A percentile compares a stretch with the other conserved stretches of the same genome.
phyloP scores from a whole-genome alignment of 1,140 invertebrate genomes.

The Pristionchus pacificus region DNA sequence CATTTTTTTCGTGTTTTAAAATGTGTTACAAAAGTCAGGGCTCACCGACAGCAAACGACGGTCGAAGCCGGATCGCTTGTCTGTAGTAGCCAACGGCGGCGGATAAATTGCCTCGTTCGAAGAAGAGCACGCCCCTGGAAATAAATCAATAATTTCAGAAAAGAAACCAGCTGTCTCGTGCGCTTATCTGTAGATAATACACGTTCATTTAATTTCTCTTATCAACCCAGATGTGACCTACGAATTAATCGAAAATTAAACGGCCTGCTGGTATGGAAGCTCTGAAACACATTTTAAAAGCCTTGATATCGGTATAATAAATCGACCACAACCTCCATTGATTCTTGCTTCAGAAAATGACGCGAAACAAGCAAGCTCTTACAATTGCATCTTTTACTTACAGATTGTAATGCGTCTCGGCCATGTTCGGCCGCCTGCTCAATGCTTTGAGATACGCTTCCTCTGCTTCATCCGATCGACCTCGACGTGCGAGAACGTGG shows the following conservation, averaged over 20 bases:
- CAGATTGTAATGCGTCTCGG: slow-evolving; percentile 92
- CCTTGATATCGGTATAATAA: too few relatives aligned
- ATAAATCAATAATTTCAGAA: too few relatives aligned
- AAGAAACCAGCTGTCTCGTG: too few relatives aligned
- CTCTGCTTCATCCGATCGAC: slow-evolving; percentile 77
- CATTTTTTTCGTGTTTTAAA: not conserved
- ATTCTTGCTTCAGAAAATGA: too few relatives aligned
- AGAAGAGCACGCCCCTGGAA: not conserved
- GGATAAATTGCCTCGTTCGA: not conserved
- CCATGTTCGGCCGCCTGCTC: slow-evolving; percentile 83
- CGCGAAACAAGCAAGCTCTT: slow-evolving; percentile 67
- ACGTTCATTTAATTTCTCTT: too few relatives aligned
- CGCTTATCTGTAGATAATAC: too few relatives aligned
- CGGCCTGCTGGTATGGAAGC: too few relatives aligned
- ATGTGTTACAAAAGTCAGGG: slow-evolving; percentile 56
- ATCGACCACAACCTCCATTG: too few relatives aligned
- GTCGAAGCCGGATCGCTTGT: not conserved
- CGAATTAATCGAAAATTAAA: too few relatives aligned
- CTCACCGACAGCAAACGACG: slow-evolving; percentile 12
- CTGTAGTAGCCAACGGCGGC: not conserved
- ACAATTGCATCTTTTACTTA: too few relatives aligned
- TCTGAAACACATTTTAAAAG: too few relatives aligned
- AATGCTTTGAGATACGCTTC: slow-evolving; percentile 79
- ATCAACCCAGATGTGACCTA: too few relatives aligned
- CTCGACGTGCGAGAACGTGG: slow-evolving; percentile 80